Conservation (phyloP, 2,797 vertebrate species). For the Furcifer pardalis region DNA sequence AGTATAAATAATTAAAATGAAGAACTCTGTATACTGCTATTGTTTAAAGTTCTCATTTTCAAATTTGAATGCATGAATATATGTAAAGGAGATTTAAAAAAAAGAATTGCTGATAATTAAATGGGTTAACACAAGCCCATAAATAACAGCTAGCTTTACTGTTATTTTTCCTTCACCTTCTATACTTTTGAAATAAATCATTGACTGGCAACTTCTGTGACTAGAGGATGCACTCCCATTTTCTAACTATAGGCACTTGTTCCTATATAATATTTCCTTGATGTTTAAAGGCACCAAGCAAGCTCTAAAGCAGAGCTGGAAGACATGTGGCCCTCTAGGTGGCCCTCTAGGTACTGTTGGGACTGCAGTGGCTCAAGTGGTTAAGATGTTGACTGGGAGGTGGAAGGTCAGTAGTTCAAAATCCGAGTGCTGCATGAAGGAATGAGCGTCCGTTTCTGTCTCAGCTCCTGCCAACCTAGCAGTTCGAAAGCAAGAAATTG, state of each 20-base stretch:
- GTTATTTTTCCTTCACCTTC: background rate
- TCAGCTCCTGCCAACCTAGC: too few species aligned
- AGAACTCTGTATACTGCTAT: slow-evolving; percentile 60
- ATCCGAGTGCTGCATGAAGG: too few species aligned
- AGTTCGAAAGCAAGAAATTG: too few species aligned
- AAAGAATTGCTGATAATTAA: slow-evolving; percentile 7
- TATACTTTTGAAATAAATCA: background rate
- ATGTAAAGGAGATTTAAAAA: slow-evolving; percentile 13
- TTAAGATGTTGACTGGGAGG: too few species aligned
- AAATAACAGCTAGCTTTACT: background rate
- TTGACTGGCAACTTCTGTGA: background rate
- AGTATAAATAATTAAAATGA: slow-evolving; percentile 70
- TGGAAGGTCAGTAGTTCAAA: too few species aligned
- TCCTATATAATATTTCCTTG: background rate
- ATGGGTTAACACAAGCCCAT: background rate
- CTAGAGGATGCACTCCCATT: too few species aligned
- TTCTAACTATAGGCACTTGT: background rate
- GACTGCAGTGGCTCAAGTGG: too few species aligned
- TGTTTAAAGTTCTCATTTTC: background rate
- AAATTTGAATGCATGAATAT: background rate
- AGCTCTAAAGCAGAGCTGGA: too few species aligned
- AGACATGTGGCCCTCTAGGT: too few species aligned
- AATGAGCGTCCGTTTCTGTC: too few species aligned
- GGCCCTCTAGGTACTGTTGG: too few species aligned
- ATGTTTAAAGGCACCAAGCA: too few species aligned